Conservation (phyloP, 2,888 invertebrate species). For the Salpingus planirostris region DNA sequence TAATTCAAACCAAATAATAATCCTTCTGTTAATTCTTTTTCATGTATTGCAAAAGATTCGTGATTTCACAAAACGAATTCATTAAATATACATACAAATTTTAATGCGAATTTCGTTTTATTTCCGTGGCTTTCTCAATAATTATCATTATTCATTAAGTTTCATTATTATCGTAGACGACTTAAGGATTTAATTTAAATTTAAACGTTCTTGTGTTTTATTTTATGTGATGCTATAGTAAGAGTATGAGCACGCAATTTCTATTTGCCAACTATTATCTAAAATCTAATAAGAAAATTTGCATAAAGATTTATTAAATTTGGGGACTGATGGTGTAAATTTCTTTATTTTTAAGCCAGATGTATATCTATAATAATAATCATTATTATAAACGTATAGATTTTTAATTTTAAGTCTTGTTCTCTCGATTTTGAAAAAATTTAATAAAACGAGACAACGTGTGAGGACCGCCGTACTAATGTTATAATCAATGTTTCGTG, state of each 20-base stretch:
- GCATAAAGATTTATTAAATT: no score
- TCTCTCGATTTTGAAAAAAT: slow-evolving; percentile 13
- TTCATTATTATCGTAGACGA: no score
- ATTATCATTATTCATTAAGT: no score
- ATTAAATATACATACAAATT: no score
- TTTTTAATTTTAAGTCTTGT: slow-evolving; percentile 9
- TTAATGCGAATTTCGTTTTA: no score
- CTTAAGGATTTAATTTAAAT: neutral
- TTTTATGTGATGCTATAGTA: slow-evolving; percentile 22
- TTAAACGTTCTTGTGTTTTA: slow-evolving; percentile 4
- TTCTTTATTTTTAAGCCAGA: no score
- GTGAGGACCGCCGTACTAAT: slow-evolving; percentile 26
- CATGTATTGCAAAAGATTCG: slow-evolving; percentile 20
- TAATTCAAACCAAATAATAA: neutral
- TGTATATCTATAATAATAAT: no score
- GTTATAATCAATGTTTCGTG: slow-evolving; percentile 17
- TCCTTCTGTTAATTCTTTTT: slow-evolving; percentile 11
- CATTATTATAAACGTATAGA: no score
- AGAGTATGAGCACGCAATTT: slow-evolving; percentile 23
- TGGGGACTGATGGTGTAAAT: slow-evolving; percentile 4
- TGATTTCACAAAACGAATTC: no score
- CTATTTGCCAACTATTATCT: slow-evolving; percentile 15
- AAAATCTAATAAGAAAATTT: no score
- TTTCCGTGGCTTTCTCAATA: no score
- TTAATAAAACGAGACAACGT: no score